phyloP scores from a whole-genome alignment of 2,888 invertebrate genomes.

The Zygothrica quintamaculata region DNA sequence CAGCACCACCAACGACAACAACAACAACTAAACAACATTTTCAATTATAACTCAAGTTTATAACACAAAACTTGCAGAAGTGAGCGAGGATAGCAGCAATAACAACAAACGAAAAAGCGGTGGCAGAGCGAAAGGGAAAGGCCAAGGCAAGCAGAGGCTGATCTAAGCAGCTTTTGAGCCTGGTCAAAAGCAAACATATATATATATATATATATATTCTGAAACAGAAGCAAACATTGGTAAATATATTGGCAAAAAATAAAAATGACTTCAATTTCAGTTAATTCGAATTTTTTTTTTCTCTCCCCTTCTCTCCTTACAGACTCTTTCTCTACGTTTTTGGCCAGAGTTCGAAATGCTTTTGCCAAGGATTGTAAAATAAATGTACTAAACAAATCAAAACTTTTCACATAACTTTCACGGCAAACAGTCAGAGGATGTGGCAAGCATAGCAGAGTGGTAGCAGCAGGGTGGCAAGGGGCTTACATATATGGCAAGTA shows the following conservation, averaged over 20 bases:
- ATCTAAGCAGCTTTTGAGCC: too few relatives aligned
- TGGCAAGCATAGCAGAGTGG: neutral
- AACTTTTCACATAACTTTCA: slow-evolving; percentile 79
- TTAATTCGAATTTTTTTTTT: slow-evolving; percentile 59
- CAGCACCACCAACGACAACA: slow-evolving; percentile 55
- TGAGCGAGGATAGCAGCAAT: slow-evolving; percentile 22
- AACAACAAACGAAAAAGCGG: slow-evolving; percentile 34
- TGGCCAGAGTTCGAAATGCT: slow-evolving; percentile 41
- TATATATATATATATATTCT: slow-evolving; percentile 12
- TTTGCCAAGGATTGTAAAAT: slow-evolving; percentile 51
- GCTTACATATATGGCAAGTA: slow-evolving; percentile 52
- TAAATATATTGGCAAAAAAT: slow-evolving; percentile 47
- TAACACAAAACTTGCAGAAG: slow-evolving; percentile 59
- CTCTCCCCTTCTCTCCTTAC: too few relatives aligned
- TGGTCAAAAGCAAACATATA: too few relatives aligned
- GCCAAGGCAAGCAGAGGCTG: slow-evolving; percentile 18
- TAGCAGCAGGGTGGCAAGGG: neutral
- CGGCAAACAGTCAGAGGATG: slow-evolving; percentile 49
- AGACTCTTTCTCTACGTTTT: too few relatives aligned
- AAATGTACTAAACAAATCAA: slow-evolving; percentile 80
- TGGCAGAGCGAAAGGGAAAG: slow-evolving; percentile 23
- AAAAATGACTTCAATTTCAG: slow-evolving; percentile 64
- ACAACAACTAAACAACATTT: slow-evolving; percentile 56
- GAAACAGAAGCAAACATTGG: slow-evolving; percentile 11
- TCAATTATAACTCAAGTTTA: slow-evolving; percentile 78